Conservation (phyloP, 2,113 vertebrate genomes). For the Callospermophilus lateralis region DNA sequence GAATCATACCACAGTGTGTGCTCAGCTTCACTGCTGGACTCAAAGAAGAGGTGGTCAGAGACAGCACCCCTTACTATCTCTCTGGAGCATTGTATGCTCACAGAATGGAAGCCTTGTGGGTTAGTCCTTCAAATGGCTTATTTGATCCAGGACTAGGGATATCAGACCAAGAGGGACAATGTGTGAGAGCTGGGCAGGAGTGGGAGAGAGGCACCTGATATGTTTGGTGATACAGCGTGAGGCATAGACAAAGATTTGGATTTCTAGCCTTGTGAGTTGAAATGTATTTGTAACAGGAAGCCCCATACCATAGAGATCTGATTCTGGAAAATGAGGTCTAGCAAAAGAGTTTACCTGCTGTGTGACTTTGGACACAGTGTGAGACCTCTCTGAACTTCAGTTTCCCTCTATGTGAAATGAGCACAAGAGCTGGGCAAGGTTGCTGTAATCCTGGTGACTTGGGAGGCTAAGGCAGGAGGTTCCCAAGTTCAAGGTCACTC, state of each 20-base stretch:
- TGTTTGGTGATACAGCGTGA: background rate
- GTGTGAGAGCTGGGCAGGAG: background rate
- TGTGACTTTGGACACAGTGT: background rate
- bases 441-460: no score
- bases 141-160: background rate
- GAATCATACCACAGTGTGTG: background rate
- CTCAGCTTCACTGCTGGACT: background rate
- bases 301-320: background rate
- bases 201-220: background rate
- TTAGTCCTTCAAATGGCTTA: background rate
- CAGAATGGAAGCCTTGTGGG: background rate
- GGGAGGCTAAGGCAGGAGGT: no score
- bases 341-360: background rate
- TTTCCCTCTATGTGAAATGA: background rate
- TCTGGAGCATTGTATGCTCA: background rate
- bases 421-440: background rate
- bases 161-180: background rate
- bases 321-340: constrained; percentile 8
- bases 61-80: background rate
- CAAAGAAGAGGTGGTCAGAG: background rate
- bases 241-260: background rate
- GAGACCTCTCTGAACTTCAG: background rate
- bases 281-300: constrained; percentile 1
- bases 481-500: no score
- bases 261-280: background rate